phyloP scores from a whole-genome alignment of 1,140 invertebrate species.

The Aricia agestis region DNA sequence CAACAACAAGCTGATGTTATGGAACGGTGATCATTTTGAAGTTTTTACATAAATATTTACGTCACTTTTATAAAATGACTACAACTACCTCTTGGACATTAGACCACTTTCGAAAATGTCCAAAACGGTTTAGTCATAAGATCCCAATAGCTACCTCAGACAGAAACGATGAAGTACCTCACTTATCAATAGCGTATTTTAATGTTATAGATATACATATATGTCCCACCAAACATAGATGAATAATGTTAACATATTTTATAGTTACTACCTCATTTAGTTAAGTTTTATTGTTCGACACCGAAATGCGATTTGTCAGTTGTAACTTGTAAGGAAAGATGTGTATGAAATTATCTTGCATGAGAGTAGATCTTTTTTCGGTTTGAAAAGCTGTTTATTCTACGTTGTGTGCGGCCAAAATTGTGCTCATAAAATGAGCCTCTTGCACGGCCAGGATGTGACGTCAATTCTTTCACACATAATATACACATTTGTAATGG shows the following conservation, averaged over 20 bases:
- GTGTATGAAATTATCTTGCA: constrained; percentile 35
- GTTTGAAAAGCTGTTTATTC: constrained; percentile 18
- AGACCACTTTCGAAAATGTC: not conserved
- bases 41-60: constrained; percentile 38
- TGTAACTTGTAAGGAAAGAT: constrained; percentile 18
- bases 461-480: not conserved
- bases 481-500: not conserved
- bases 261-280: constrained; percentile 72
- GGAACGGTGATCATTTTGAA: constrained; percentile 54
- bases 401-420: constrained; percentile 12
- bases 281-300: constrained; percentile 46
- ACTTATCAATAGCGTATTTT: constrained; percentile 66
- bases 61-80: not conserved
- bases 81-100: not conserved
- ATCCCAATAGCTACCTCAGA: constrained; percentile 58
- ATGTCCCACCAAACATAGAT: constrained; percentile 70
- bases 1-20: constrained; percentile 34
- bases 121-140: not conserved
- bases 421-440: constrained; percentile 7
- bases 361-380: constrained; percentile 25
- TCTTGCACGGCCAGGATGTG: not conserved
- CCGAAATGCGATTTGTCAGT: constrained; percentile 17
- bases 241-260: constrained; percentile 59
- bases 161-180: constrained; percentile 64
- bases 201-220: constrained; percentile 62